Base-by-base conservation (phyloP, 2,888 invertebrate species). In the Lamproptera curius region DNA sequence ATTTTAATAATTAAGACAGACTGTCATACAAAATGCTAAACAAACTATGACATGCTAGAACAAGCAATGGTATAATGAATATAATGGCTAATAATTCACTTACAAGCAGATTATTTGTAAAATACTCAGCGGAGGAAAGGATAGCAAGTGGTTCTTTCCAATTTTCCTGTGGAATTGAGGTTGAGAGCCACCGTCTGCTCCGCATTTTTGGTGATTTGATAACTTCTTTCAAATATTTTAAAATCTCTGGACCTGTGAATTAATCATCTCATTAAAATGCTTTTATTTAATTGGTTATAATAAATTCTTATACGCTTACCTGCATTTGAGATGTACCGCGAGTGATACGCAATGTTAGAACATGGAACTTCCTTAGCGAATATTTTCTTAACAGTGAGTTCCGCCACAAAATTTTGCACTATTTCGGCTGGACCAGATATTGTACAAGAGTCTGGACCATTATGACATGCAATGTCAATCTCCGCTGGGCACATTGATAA, bases 341-440 rank as follows among this genome's bases (percentile, higher is more conserved):
- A 96, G 69, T 97, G 97, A 67, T 96, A 97, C 0, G 97, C 95
- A 52, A 96, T 95, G 61, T 96, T 95, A 11, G 95, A 92, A 54
- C 95, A 94, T 1, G 79, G 78, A 1, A 84, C 84, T 58, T 83
- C 83, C 36, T 74, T 83, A 0, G 82, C 83, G 35, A 85, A 85
- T n/a, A 83, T 68, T 1, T 67, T 63, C 26, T 72, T 63, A 6
- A 64, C 63, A 5, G 72, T 71, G 91, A 86, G 52, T 13, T 65
- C 42, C 0, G 63, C 84, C 0, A 93, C 90, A 56, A 92, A 92
- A 15, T 77, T 74, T 43, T 82, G 78, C 79, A 93, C 90, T 8
- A 83, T 83, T 16, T 90, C 90, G 1, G 88, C 87, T 0, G 94
- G 94, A 0, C 95, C 95, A 2, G 95, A 95, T 46, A 96, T 90